Evolutionary conservation across 2,113 vertebrate genomes (phyloP).

Genomic region (Hystrix cristata): DNA sequence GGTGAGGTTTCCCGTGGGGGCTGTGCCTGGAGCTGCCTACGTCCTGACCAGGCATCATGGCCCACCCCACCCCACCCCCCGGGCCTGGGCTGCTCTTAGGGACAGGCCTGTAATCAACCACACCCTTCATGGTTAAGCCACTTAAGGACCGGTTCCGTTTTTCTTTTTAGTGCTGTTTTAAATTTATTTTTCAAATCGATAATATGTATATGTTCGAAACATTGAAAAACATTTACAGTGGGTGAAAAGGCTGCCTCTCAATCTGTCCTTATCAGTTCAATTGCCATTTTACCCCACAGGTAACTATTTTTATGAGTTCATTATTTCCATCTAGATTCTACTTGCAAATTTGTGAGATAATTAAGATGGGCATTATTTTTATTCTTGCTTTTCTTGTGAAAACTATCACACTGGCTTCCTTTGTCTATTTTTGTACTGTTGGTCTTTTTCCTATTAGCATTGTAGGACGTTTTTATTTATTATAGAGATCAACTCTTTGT

Average conservation of each 20-base stretch:
- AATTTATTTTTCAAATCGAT: constrained; percentile 24
- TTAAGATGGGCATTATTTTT: background rate
- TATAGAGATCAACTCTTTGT: background rate
- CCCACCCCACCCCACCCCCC: background rate
- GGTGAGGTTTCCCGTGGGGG: accelerated
- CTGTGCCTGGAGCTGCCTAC: accelerated
- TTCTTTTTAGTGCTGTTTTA: constrained; percentile 57
- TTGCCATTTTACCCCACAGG: background rate
- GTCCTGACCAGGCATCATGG: background rate
- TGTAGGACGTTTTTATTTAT: constrained; percentile 1
- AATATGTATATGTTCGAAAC: background rate
- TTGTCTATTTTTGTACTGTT: background rate
- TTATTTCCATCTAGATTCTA: background rate
- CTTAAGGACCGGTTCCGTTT: constrained; percentile 47
- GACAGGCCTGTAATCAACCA: constrained; percentile 14
- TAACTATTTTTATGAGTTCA: background rate
- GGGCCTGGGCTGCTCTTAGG: background rate
- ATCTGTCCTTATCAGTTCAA: background rate
- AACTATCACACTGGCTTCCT: background rate
- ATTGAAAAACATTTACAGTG: background rate
- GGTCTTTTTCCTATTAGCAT: background rate
- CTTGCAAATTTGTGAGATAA: background rate
- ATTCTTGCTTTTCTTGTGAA: constrained; percentile 1
- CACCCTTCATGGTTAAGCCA: constrained; percentile 43
- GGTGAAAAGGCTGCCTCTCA: background rate